Conservation (phyloP, 2,113 vertebrate species). For the Ctenodactylus gundi region DNA sequence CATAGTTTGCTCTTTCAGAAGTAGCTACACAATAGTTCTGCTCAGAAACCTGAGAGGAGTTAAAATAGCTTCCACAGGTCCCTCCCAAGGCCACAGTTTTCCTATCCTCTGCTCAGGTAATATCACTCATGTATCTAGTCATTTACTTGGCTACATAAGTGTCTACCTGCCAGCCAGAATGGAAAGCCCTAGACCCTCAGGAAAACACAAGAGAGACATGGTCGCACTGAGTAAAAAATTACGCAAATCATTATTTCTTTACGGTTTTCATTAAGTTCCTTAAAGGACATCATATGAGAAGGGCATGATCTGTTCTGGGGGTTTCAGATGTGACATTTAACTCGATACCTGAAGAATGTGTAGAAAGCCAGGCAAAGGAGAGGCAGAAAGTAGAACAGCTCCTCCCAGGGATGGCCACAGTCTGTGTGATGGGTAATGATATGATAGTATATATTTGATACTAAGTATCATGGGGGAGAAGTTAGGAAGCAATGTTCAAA, state of each 20-base stretch:
- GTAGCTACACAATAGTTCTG: conserved; percentile 58
- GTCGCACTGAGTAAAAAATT: neutral
- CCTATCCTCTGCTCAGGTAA: conserved; percentile 61
- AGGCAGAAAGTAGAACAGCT: neutral
- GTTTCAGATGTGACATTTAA: neutral
- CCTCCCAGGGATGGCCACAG: neutral
- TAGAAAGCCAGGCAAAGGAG: conserved; percentile 4
- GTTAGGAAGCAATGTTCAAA: neutral
- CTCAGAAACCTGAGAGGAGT: conserved; percentile 57
- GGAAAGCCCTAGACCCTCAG: neutral
- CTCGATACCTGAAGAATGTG: conserved; percentile 10
- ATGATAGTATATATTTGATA: neutral
- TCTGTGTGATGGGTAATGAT: neutral
- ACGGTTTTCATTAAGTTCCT: conserved; percentile 22
- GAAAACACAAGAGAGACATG: neutral
- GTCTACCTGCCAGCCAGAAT: neutral
- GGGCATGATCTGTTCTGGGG: neutral
- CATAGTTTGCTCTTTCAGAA: conserved; percentile 70
- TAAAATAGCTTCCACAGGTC: conserved; percentile 62
- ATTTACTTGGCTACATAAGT: conserved; percentile 35
- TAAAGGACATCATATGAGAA: neutral
- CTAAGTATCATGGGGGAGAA: neutral
- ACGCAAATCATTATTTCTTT: neutral
- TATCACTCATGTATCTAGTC: conserved; percentile 1
- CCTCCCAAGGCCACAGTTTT: conserved; percentile 54